These are phyloP conservation scores for Vesta saturnalis DNA, from an alignment of 2,888 invertebrate species.

Conservation along the genomic window DNA sequence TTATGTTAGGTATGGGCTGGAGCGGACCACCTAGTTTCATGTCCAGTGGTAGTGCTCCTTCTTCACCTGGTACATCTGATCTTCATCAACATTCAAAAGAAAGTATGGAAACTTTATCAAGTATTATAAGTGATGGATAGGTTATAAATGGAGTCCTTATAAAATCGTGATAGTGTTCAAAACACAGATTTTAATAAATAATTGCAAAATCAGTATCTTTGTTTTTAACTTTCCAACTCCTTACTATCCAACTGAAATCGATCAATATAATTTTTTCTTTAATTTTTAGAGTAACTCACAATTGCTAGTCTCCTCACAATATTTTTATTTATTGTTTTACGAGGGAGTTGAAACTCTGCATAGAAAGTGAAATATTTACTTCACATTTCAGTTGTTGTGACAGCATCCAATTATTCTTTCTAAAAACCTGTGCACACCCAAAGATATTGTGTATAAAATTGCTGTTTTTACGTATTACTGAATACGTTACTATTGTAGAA, in stretches of 20 bases:
- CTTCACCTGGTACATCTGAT: constrained; percentile 76
- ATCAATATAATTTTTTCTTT: background rate
- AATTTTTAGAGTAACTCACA: no score
- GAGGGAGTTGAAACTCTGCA: no score
- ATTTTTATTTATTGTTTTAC: no score
- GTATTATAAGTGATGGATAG: constrained; percentile 73
- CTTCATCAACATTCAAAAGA: constrained; percentile 67
- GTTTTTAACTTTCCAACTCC: background rate
- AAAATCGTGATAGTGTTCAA: background rate
- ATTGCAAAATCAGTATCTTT: background rate
- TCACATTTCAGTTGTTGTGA: no score
- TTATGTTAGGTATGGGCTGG: constrained; percentile 71
- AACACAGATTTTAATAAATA: background rate
- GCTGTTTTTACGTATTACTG: no score
- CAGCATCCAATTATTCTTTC: no score
- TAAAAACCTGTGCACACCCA: no score
- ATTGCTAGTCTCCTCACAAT: no score
- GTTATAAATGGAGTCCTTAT: background rate
- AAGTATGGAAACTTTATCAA: constrained; percentile 70
- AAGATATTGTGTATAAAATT: no score
- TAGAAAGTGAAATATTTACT: no score
- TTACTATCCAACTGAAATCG: background rate
- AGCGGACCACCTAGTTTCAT: constrained; percentile 87
- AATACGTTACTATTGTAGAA: no score
- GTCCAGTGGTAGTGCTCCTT: constrained; percentile 83